Conservation (phyloP, 2,113 vertebrate species). For the Caracal caracal region DNA sequence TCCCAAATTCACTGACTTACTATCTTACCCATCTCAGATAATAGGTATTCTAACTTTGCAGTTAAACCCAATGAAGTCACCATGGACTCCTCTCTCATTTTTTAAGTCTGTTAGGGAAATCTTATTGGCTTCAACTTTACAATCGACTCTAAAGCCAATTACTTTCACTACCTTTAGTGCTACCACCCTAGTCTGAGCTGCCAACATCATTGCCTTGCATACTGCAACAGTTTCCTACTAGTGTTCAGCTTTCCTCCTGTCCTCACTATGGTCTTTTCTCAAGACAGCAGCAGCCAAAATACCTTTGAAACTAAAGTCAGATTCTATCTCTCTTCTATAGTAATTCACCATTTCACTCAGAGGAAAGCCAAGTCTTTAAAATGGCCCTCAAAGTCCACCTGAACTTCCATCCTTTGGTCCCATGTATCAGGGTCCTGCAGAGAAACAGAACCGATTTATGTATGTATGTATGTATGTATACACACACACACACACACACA, state of each 20-base stretch:
- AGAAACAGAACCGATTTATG: neutral
- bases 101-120: neutral
- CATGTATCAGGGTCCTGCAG: neutral
- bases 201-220: neutral
- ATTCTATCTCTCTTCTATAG: neutral
- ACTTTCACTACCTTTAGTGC: neutral
- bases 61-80: neutral
- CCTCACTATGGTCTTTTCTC: neutral
- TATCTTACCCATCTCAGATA: neutral
- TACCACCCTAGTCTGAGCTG: neutral
- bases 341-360: neutral
- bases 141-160: neutral
- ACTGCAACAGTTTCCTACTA: neutral
- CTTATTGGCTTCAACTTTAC: neutral
- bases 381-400: neutral
- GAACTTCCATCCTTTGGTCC: neutral
- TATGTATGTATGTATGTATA: neutral
- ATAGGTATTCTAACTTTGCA: neutral
- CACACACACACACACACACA: neutral
- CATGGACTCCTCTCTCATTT: neutral
- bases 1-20: neutral
- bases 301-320: neutral
- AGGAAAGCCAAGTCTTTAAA: neutral
- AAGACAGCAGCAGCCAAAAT: neutral
- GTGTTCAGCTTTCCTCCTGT: neutral